Evolutionary conservation across 2,113 vertebrate species (phyloP), one percentile per base, ranked within the genome.

Genomic region (Crypturellus undulatus): DNA sequence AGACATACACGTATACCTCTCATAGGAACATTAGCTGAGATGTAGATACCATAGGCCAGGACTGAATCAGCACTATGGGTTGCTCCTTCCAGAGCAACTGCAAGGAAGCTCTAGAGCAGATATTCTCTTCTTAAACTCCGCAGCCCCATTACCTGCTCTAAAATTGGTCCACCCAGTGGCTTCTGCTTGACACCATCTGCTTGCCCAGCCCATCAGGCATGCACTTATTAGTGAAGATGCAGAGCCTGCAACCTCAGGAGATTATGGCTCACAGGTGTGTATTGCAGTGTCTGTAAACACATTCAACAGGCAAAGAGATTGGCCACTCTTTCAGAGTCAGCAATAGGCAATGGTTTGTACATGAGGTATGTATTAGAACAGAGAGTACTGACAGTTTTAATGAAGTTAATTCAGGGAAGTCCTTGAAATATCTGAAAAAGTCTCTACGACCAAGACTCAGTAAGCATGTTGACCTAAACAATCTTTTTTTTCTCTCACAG

Each of bases 381-480:
- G 22, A 38, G 60, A 34, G 25, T 14, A 30, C 15, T 24, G 14
- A 24, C 25, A 36, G 15, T 26, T 63, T 62, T 25, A 16, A 63
- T 38, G 60, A 62, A 14, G n/a, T 24, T 62, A 62, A 62, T 24
- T 62, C 34, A 62, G 21, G 21, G n/a, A 62, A 36, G 58, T 62
- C 21, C 59, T 62, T 40, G 28, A 70, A 84, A 92, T 54, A 49
- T 30, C 34, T 8, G 17, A 77, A 34, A 52, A 59, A 5, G 5
- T 7, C 9, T 83, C 79, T 73, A 56, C 59, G 77, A 28, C 12
- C 42, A 30, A 38, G 15, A 80, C 17, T 58, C 28, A 43, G 69
- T 51, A 58, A 83, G 21, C 3, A 26, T 30, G 2, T 34, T 59
- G 13, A 65, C 0, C 1, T 25, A 73, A 73, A n/a, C 64, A 0